Conservation (phyloP, 2,888 invertebrate species). For the Ophion obscuratus region DNA sequence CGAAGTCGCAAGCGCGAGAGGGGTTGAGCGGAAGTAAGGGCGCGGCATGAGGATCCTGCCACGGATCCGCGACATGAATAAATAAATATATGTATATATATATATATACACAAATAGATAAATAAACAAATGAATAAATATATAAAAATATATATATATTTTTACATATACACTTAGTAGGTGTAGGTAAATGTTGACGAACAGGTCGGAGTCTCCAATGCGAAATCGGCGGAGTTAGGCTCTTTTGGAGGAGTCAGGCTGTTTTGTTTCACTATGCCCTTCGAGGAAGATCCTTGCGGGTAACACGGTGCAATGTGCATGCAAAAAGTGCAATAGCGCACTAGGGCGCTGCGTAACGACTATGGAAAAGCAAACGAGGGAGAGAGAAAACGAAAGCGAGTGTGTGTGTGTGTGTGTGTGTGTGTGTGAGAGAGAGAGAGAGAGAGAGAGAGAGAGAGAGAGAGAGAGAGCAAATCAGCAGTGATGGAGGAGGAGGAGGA, state of each 20-base stretch:
- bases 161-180: background rate
- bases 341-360: conserved; percentile 68
- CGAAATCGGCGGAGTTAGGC: conserved; percentile 69
- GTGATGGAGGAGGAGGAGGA: conserved; percentile 81
- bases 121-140: conserved; percentile 74
- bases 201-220: background rate
- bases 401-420: conserved; percentile 30
- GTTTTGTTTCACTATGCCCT: background rate
- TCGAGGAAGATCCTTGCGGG: background rate
- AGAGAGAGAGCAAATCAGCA: conserved; percentile 31
- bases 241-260: conserved; percentile 70
- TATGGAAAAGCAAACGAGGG: conserved; percentile 41
- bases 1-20: conserved; percentile 67
- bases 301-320: background rate
- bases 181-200: background rate
- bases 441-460: conserved; percentile 36
- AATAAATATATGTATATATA: no score
- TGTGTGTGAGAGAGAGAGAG: conserved; percentile 30
- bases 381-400: conserved; percentile 72
- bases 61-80: background rate
- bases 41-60: conserved; percentile 69
- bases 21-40: conserved; percentile 72
- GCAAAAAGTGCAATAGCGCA: conserved; percentile 51
- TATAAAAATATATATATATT: conserved; percentile 65
- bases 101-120: conserved; percentile 56